phyloP scores from a whole-genome alignment of 2,113 vertebrate species.

The Pampusana beccarii region DNA sequence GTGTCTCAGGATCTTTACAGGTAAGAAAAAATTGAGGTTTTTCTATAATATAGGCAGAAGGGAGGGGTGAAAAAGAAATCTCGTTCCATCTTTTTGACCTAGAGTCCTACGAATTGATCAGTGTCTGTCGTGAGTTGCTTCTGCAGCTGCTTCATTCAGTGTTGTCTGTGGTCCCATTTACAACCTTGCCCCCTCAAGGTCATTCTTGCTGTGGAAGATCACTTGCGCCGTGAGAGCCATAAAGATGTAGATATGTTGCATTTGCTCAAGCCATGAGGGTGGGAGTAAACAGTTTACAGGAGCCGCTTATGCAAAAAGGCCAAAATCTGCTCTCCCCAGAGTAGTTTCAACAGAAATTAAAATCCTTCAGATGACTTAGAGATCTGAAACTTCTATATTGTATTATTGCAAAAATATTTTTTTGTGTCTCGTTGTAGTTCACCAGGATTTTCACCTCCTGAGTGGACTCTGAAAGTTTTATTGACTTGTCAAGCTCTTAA shows the following conservation, averaged over 20 bases:
- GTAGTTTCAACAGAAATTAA: not conserved
- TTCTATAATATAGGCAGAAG: not conserved
- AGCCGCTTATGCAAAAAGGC: not conserved
- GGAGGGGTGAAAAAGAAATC: not conserved
- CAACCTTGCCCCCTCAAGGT: not conserved
- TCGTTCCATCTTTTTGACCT: not conserved
- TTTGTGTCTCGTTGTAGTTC: not conserved
- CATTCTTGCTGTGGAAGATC: not conserved
- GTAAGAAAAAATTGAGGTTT: not conserved
- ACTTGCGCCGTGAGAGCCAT: not conserved
- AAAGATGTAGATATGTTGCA: accelerated
- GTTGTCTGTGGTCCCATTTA: accelerated
- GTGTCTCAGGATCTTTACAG: not conserved
- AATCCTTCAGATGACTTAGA: not conserved
- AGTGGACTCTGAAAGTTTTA: not conserved
- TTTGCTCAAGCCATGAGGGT: not conserved
- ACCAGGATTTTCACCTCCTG: not conserved
- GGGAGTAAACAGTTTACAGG: not conserved
- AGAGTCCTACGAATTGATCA: not conserved
- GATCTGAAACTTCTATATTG: not conserved
- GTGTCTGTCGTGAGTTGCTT: accelerated
- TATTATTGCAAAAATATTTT: not conserved
- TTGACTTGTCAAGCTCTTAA: not conserved
- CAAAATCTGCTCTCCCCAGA: not conserved
- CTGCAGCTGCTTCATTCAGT: not conserved